Evolutionary conservation across 2,888 invertebrate species (phyloP).

Genomic region (Plebejus argus): DNA sequence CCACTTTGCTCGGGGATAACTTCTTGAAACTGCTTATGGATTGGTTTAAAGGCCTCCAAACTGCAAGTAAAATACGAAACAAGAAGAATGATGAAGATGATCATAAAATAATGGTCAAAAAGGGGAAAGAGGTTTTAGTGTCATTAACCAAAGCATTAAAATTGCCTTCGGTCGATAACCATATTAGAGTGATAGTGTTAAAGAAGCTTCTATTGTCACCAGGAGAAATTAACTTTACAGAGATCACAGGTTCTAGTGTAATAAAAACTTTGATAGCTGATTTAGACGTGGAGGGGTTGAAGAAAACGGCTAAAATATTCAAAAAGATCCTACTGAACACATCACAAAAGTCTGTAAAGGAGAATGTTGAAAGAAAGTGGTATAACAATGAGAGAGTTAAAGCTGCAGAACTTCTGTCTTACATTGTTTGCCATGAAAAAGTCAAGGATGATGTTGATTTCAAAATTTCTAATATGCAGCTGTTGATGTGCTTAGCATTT

Average conservation of each 20-base stretch:
- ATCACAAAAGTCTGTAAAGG: conserved; percentile 74
- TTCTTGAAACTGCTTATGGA: conserved; percentile 84
- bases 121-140: conserved; percentile 79
- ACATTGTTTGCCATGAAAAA: conserved; percentile 77
- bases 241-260: conserved; percentile 84
- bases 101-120: conserved; percentile 75
- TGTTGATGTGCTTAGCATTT: conserved; percentile 83
- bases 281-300: conserved; percentile 82
- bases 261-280: conserved; percentile 83
- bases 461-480: conserved; percentile 83
- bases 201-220: conserved; percentile 84
- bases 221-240: conserved; percentile 87
- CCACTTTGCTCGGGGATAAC: conserved; percentile 82
- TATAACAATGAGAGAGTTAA: conserved; percentile 85
- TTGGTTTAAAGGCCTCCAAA: conserved; percentile 82
- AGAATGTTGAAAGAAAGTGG: conserved; percentile 80
- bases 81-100: conserved; percentile 72
- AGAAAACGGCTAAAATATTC: conserved; percentile 82
- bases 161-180: conserved; percentile 68
- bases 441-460: conserved; percentile 82
- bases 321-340: conserved; percentile 82
- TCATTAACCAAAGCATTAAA: conserved; percentile 75
- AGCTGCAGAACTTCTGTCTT: conserved; percentile 78
- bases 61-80: conserved; percentile 79
- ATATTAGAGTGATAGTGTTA: conserved; percentile 80